A percentile compares a stretch with the other conserved stretches of the same genome.
Evolutionary conservation across 2,888 invertebrate species (phyloP).

Genomic region (Cryptocephalus primarius): DNA sequence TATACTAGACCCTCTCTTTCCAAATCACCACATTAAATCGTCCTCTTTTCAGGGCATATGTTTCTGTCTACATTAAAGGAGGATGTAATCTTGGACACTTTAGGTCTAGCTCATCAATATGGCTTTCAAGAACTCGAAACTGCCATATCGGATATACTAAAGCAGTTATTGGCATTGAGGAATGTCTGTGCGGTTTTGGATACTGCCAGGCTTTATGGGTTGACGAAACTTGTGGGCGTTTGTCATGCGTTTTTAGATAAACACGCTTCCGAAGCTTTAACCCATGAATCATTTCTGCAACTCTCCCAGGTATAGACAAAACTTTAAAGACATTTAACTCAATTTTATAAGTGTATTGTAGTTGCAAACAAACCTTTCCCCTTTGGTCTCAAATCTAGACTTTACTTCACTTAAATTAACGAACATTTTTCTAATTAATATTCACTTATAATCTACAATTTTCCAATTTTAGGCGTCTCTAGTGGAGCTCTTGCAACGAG

Average conservation of each 20-base stretch:
- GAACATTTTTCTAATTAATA: background rate
- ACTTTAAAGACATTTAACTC: background rate
- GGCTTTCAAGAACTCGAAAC: conserved; percentile 86
- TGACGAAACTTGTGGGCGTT: conserved; percentile 57
- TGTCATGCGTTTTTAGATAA: conserved; percentile 87
- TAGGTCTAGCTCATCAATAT: conserved; percentile 90
- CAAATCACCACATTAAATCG: background rate
- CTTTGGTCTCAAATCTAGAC: too few relatives aligned
- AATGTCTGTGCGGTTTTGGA: conserved; percentile 95
- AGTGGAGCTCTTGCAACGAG: conserved; percentile 73
- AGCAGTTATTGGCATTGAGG: conserved; percentile 72
- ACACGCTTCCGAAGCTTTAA: conserved; percentile 75
- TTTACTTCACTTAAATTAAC: background rate
- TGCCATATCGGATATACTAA: conserved; percentile 86
- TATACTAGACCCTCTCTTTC: conserved; percentile 14
- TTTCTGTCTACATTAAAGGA: conserved; percentile 54
- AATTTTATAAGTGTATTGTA: background rate
- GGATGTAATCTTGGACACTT: conserved; percentile 57
- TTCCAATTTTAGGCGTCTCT: conserved; percentile 52
- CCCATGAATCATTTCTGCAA: conserved; percentile 72
- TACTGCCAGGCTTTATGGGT: conserved; percentile 67
- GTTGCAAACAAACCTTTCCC: too few relatives aligned
- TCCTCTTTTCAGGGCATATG: conserved; percentile 46
- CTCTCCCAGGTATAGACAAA: conserved; percentile 62
- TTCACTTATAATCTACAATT: conserved; percentile 5